Evolutionary conservation across 2,888 invertebrate genomes (phyloP).

Genomic region (Patella pellucida): DNA sequence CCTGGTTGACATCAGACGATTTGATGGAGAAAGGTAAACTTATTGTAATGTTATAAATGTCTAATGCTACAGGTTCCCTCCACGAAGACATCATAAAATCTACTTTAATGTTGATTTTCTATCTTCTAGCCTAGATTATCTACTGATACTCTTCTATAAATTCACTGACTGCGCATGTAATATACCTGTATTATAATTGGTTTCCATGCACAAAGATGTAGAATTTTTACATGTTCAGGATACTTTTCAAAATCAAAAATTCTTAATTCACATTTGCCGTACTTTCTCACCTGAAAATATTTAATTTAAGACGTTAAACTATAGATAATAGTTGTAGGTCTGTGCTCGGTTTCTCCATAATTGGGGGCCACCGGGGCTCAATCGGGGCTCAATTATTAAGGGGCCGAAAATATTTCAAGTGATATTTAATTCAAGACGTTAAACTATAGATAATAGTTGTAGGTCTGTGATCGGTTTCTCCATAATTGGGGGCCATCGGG

Average conservation of each 20-base stretch:
- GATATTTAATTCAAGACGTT: not conserved
- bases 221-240: not conserved
- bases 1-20: no score
- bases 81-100: no score
- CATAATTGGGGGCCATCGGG: no score
- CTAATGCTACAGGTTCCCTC: not conserved
- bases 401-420: no score
- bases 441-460: not conserved
- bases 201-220: constrained; percentile 1
- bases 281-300: not conserved
- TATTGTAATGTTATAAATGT: no score
- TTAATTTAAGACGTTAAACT: not conserved
- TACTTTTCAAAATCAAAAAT: not conserved
- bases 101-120: no score
- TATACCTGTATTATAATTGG: not conserved
- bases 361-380: no score
- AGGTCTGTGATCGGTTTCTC: not conserved
- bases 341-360: no score
- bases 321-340: not conserved
- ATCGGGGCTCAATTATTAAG: no score
- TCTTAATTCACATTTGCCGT: not conserved
- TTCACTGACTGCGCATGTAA: not conserved
- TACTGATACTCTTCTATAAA: not conserved
- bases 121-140: not conserved
- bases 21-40: no score